Conservation (phyloP, 2,797 vertebrate genomes). For the Molothrus aeneus region DNA sequence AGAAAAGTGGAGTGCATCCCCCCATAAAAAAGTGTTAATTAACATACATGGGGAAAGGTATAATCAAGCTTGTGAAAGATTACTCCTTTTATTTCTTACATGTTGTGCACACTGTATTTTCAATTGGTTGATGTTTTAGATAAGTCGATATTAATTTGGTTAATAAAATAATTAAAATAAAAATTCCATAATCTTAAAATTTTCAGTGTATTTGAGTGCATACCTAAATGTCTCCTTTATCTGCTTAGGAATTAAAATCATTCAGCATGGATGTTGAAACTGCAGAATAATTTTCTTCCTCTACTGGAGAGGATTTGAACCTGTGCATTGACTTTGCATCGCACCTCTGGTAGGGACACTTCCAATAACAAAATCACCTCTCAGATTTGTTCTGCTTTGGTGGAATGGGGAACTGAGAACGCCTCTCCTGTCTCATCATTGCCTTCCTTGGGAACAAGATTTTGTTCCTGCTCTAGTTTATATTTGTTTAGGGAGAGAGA, state of each 20-base stretch:
- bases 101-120: background rate
- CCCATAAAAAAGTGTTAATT: background rate
- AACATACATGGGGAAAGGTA: background rate
- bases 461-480: background rate
- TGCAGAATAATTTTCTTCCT: background rate
- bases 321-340: background rate
- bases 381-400: background rate
- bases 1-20: background rate
- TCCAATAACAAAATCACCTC: background rate
- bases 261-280: background rate
- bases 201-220: background rate
- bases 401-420: background rate
- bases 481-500: background rate
- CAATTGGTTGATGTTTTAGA: background rate
- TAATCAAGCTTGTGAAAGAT: background rate
- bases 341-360: background rate
- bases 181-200: background rate
- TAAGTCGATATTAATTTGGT: background rate
- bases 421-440: rapidly evolving
- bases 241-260: background rate
- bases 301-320: background rate
- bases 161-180: background rate
- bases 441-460: background rate
- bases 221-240: background rate
- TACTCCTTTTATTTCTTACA: background rate